phyloP scores from a whole-genome alignment of 37 sponge, comb jelly and placozoan species.

The Crambe crambe region DNA sequence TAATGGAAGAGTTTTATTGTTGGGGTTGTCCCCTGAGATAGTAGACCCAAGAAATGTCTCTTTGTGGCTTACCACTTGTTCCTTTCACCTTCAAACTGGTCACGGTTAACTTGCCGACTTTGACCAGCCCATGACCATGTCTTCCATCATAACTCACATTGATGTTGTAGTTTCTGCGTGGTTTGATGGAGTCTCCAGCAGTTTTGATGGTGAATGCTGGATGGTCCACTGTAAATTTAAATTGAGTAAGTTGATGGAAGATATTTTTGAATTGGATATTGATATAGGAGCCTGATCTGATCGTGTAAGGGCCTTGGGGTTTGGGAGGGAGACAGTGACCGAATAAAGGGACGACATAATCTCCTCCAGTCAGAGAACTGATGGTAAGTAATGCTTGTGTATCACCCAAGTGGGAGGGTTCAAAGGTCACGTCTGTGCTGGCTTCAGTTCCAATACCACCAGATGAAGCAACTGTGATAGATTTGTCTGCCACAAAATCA shows the following conservation, averaged over 20 bases:
- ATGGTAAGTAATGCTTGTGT: conserved; percentile 79
- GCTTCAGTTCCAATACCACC: conserved; percentile 82
- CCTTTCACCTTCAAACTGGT: conserved; percentile 37
- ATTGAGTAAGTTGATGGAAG: conserved; percentile 78
- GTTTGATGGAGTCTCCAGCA: conserved; percentile 77
- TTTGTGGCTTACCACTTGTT: background rate
- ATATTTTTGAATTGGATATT: conserved; percentile 95
- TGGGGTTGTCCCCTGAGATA: conserved; percentile 66
- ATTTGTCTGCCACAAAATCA: conserved; percentile 93
- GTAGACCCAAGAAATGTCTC: conserved; percentile 81
- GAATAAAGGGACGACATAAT: conserved; percentile 88
- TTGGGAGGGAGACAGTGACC: conserved; percentile 95
- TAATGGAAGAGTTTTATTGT: too few species aligned
- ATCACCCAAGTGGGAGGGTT: conserved; percentile 91
- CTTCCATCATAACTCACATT: conserved; percentile 82
- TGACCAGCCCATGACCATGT: conserved; percentile 46
- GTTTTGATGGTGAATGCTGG: conserved; percentile 82
- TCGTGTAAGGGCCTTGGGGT: conserved; percentile 94
- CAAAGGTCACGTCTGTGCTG: conserved; percentile 90
- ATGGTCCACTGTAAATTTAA: conserved; percentile 81
- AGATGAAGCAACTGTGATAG: conserved; percentile 83
- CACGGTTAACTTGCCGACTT: conserved; percentile 84
- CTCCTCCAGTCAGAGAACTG: conserved; percentile 87
- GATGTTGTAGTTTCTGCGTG: conserved; percentile 87
- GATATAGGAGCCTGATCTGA: conserved; percentile 83